phyloP scores from a whole-genome alignment of 1,140 invertebrate genomes.

The Anastrepha obliqua region DNA sequence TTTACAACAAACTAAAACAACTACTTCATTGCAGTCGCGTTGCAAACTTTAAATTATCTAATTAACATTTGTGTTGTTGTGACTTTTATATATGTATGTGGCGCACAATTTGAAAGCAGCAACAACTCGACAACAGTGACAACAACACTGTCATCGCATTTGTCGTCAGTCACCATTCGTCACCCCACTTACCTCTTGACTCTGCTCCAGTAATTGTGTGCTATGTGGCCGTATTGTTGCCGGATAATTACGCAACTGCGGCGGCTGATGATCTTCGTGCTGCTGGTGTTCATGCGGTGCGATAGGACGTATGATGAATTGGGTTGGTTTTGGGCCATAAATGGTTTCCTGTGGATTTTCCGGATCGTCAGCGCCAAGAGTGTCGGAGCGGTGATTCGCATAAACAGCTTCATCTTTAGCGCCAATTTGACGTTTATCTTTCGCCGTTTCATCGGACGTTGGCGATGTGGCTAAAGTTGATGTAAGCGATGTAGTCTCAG shows the following conservation, averaged over 20 bases:
- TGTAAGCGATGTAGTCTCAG: constrained; percentile 56
- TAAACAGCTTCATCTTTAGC: constrained; percentile 68
- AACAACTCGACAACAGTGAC: not conserved
- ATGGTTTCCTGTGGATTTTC: constrained; percentile 71
- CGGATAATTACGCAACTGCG: constrained; percentile 69
- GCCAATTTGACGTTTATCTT: constrained; percentile 71
- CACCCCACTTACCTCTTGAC: constrained; percentile 68
- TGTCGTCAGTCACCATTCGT: not conserved
- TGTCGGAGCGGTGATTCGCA: constrained; percentile 67
- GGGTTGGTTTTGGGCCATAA: constrained; percentile 70
- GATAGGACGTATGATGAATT: constrained; percentile 70
- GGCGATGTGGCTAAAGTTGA: constrained; percentile 52
- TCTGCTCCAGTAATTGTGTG: constrained; percentile 69
- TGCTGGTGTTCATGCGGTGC: constrained; percentile 65
- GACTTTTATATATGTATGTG: not conserved
- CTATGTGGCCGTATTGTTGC: constrained; percentile 69
- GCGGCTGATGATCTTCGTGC: constrained; percentile 69
- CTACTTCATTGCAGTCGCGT: not conserved
- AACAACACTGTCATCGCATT: not conserved
- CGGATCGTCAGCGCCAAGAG: constrained; percentile 64
- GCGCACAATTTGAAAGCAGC: not conserved
- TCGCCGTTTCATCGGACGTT: constrained; percentile 60
- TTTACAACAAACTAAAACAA: not conserved
- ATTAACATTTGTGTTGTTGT: constrained; percentile 31
- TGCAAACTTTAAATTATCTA: constrained; percentile 17